phyloP scores from a whole-genome alignment of 2,113 vertebrate species.

The Triplophysa rosa region DNA sequence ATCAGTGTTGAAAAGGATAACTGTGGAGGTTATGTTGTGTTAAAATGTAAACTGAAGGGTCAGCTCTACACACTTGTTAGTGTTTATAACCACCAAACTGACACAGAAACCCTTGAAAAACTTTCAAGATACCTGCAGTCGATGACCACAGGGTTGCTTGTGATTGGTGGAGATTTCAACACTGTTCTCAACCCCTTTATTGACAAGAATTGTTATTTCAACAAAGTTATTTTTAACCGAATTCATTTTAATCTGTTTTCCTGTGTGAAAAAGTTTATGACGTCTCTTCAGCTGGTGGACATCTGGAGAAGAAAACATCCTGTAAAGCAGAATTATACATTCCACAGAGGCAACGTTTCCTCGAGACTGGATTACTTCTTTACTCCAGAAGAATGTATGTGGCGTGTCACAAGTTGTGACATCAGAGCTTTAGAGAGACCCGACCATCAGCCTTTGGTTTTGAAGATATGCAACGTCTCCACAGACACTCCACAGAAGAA shows the following conservation, averaged over 20 bases:
- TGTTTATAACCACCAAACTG: conserved; percentile 30
- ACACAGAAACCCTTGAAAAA: conserved; percentile 29
- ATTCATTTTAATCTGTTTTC: neutral
- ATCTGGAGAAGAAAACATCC: conserved; percentile 34
- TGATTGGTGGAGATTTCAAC: conserved; percentile 41
- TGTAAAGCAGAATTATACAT: conserved; percentile 1
- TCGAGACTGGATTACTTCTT: conserved; percentile 32
- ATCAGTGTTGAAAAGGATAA: conserved; percentile 19
- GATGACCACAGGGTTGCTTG: conserved; percentile 23
- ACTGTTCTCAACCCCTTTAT: conserved; percentile 26
- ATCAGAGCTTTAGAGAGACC: neutral
- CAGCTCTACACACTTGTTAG: conserved; percentile 20
- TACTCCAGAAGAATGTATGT: conserved; percentile 25
- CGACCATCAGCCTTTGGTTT: neutral
- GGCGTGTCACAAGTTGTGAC: neutral
- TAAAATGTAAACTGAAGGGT: conserved; percentile 20
- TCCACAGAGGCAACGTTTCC: neutral
- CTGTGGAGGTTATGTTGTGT: conserved; percentile 19
- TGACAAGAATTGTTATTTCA: neutral
- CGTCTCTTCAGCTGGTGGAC: conserved; percentile 18
- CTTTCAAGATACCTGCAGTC: conserved; percentile 12
- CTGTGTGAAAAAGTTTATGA: conserved; percentile 16
- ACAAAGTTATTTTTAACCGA: neutral
- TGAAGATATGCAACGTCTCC: conserved; percentile 10
- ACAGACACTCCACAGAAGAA: neutral